Evolutionary conservation across 1,140 invertebrate genomes (phyloP), one percentile per base, ranked within the genome.

Genomic region (Drosophila nebulosa): DNA sequence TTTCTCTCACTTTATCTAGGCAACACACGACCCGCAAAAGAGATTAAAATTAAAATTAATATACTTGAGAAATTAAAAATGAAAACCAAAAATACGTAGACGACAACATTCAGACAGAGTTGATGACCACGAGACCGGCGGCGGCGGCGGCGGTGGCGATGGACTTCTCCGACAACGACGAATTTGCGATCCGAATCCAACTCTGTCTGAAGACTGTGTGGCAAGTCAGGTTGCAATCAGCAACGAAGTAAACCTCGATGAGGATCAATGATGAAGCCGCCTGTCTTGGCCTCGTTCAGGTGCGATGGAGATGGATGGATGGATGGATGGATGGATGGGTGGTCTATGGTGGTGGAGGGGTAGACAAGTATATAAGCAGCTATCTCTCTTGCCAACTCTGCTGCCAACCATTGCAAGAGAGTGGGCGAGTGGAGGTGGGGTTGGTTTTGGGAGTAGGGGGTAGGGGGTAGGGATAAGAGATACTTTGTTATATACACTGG

Each of bases 161-260:
- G 58, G 61, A 46, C 16, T 46, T 7, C 39, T 42, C 39, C 50
- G 73, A 64, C 67, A 64, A 71, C 30, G 64, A 61, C 63, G 74
- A 61, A 61, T 74, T 66, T 46, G 39, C 71, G 85, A 90, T 79
- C 81, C 85, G 89, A 74, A 75, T 66, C 70, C 73, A 86, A 90
- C 90, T 90, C 90, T 91, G 84, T 86, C 90, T 83, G 90, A 90
- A 86, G 84, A 91, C 90, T 90, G 90, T 89, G 81, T 86, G 75
- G 66, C 70, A 64, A 46, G 65, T 32, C 62, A 62, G 62, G 55
- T 55, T 60, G 24, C 26, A 35, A 21, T 27, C 59, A 66, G 52
- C 39, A 14, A 18, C 60, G 60, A 52, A 39, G 77, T 65, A 65
- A 71, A 86, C 70, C 83, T 53, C 62, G 21, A 53, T 26, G 77